Conservation (phyloP, 2,888 invertebrate species). For the Plutella xylostella region DNA sequence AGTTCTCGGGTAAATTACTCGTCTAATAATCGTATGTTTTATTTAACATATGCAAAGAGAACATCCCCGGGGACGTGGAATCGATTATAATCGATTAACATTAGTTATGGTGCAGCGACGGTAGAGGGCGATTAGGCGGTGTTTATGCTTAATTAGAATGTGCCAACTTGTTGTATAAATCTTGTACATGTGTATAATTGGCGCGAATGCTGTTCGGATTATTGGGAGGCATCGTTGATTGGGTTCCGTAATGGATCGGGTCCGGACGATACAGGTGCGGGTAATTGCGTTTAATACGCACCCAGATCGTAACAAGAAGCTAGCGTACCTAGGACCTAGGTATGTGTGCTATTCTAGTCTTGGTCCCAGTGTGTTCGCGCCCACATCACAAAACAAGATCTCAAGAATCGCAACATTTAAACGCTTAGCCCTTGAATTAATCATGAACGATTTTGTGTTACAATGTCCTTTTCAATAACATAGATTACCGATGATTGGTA, state of each 20-base stretch:
- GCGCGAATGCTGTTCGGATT: conserved; percentile 12
- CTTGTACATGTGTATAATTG: conserved; percentile 8
- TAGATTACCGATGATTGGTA: too few species aligned
- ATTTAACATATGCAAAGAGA: conserved; percentile 54
- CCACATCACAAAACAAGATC: too few species aligned
- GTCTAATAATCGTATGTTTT: conserved; percentile 32
- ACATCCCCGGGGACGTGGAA: conserved; percentile 44
- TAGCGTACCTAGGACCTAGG: too few species aligned
- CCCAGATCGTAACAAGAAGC: too few species aligned
- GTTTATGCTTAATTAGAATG: conserved; percentile 25
- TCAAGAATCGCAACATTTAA: too few species aligned
- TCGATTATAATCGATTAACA: conserved; percentile 48
- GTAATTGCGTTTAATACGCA: too few species aligned
- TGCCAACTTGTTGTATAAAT: conserved; percentile 8
- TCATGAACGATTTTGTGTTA: too few species aligned
- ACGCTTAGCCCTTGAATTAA: too few species aligned
- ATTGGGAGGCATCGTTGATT: conserved; percentile 11
- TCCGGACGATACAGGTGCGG: too few species aligned
- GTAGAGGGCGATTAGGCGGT: conserved; percentile 27
- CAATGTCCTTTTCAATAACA: too few species aligned
- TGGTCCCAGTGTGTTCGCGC: too few species aligned
- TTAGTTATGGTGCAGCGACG: conserved; percentile 21
- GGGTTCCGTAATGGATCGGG: not conserved
- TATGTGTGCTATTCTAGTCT: too few species aligned
- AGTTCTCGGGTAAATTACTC: conserved; percentile 53